Conservation (phyloP, 2,888 invertebrate genomes). For the Scrobipalpa costella region DNA sequence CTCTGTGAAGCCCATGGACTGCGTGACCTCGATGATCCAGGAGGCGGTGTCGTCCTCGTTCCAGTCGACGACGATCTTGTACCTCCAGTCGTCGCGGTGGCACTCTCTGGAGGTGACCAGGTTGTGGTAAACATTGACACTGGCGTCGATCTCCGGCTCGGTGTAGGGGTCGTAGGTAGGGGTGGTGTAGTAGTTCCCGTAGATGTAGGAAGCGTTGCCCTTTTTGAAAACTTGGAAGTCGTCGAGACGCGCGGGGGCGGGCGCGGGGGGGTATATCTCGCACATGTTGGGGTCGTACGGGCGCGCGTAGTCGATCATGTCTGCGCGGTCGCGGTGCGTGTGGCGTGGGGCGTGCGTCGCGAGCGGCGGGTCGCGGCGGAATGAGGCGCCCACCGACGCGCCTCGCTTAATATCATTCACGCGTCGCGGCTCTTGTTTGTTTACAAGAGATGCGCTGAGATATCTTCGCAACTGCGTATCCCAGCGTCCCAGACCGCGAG, state of each 20-base stretch:
- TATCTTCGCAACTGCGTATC: constrained; percentile 23
- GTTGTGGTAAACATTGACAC: constrained; percentile 67
- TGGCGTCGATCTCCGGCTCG: constrained; percentile 64
- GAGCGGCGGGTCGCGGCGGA: constrained; percentile 57
- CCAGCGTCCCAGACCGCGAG: background rate
- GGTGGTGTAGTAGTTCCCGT: constrained; percentile 66
- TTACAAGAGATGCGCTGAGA: constrained; percentile 51
- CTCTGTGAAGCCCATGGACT: constrained; percentile 61
- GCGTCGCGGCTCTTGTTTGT: constrained; percentile 60
- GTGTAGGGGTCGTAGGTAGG: constrained; percentile 62
- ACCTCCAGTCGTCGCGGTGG: constrained; percentile 74
- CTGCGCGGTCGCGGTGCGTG: constrained; percentile 51
- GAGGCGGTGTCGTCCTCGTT: constrained; percentile 79
- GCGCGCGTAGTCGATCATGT: constrained; percentile 75
- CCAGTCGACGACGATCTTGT: constrained; percentile 79
- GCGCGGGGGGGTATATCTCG: constrained; percentile 63
- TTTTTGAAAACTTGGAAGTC: constrained; percentile 76
- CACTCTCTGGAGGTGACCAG: constrained; percentile 64
- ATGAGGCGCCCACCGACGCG: constrained; percentile 44
- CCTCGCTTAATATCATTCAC: constrained; percentile 54
- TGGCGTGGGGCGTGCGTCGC: constrained; percentile 42
- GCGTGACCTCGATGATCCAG: constrained; percentile 74
- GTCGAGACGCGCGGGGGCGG: constrained; percentile 71
- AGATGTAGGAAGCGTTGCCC: constrained; percentile 62
- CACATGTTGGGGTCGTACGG: constrained; percentile 73